These are phyloP conservation scores for Petromus typicus DNA, from an alignment of 2,113 vertebrate species.

Conservation along the genomic window DNA sequence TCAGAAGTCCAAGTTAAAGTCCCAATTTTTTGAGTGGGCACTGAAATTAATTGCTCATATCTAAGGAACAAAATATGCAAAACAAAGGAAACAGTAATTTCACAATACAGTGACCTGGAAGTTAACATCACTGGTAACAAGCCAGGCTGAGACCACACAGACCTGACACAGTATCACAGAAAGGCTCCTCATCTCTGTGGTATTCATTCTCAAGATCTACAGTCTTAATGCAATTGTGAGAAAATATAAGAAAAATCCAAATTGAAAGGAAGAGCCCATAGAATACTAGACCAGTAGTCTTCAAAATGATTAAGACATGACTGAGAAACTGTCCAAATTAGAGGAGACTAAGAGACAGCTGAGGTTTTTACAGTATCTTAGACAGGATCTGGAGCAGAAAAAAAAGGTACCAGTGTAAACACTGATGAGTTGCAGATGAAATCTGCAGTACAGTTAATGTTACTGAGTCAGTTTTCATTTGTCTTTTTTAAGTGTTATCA, in stretches of 20 bases:
- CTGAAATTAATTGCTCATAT: background rate
- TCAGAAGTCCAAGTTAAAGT: background rate
- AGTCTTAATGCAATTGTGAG: background rate
- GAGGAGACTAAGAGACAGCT: background rate
- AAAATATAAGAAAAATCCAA: background rate
- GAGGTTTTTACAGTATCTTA: background rate
- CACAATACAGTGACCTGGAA: background rate
- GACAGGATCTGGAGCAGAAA: background rate
- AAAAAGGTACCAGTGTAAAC: background rate
- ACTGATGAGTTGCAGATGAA: background rate
- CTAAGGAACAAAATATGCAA: background rate
- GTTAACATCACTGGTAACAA: background rate
- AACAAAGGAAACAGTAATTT: background rate
- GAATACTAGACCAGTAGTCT: background rate
- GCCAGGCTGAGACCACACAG: background rate
- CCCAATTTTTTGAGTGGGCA: background rate
- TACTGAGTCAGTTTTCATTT: background rate
- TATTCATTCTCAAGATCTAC: background rate
- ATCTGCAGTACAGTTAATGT: background rate
- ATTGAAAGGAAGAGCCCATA: background rate
- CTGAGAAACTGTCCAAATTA: background rate
- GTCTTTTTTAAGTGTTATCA: background rate
- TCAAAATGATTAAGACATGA: background rate
- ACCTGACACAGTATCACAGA: background rate
- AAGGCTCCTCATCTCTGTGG: background rate